These are phyloP conservation scores for Mesocricetus auratus DNA, from an alignment of 2,113 vertebrate species.

Conservation along the genomic window DNA sequence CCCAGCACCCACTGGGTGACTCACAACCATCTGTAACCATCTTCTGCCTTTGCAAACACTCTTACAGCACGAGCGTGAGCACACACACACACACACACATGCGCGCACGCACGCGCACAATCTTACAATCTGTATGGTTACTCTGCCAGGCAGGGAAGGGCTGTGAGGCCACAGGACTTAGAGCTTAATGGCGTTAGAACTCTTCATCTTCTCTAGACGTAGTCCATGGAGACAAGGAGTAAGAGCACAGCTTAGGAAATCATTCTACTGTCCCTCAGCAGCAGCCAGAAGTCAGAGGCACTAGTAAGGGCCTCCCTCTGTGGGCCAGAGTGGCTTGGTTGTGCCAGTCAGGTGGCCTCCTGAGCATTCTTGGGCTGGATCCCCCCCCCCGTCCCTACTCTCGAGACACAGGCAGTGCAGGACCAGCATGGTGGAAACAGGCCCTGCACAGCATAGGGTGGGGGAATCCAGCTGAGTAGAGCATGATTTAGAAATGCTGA, in stretches of 20 bases:
- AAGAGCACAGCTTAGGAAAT: rapidly evolving
- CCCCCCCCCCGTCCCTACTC: too few species aligned
- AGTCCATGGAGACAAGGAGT: background rate
- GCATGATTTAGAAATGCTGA: background rate
- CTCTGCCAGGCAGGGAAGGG: background rate
- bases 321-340: rapidly evolving
- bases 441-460: background rate
- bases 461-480: too few species aligned
- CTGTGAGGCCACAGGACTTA: rapidly evolving
- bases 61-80: background rate
- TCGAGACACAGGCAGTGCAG: background rate
- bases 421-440: background rate
- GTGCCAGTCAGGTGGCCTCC: background rate
- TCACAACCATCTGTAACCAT: background rate
- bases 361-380: background rate
- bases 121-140: background rate
- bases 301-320: background rate
- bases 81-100: background rate
- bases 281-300: background rate
- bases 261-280: background rate
- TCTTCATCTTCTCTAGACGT: rapidly evolving
- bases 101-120: background rate
- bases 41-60: background rate
- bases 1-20: background rate
- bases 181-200: background rate